Evolutionary conservation across 1,140 invertebrate species (phyloP).

Genomic region (Triops longicaudatus): DNA sequence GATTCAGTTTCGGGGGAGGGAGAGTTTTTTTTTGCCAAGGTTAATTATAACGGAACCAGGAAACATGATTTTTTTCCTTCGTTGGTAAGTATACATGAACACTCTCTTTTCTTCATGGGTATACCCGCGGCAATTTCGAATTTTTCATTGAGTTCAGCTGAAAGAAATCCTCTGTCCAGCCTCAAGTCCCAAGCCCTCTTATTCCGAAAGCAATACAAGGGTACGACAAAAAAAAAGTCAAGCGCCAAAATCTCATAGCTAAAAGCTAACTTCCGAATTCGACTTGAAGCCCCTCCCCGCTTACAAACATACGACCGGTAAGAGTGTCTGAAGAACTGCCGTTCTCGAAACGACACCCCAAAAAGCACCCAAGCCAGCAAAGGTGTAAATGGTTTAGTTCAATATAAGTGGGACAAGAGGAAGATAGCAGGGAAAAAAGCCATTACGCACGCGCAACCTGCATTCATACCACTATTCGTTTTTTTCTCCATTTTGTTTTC

Average conservation of each 20-base stretch:
- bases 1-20: conserved; percentile 10
- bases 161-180: not conserved
- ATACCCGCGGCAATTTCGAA: not conserved
- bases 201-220: not conserved
- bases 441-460: not conserved
- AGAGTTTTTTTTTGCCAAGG: not conserved
- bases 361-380: conserved; percentile 14
- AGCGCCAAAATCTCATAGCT: conserved; percentile 1
- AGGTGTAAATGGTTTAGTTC: conserved; percentile 4
- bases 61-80: conserved; percentile 4
- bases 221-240: not conserved
- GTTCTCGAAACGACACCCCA: not conserved
- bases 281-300: conserved; percentile 1
- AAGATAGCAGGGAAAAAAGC: not conserved
- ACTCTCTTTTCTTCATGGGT: conserved; percentile 4
- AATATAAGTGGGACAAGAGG: not conserved
- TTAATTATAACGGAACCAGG: conserved; percentile 3
- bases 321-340: conserved; percentile 3
- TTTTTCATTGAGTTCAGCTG: conserved; percentile 11
- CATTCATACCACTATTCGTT: conserved; percentile 11
- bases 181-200: not conserved
- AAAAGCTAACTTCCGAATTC: not conserved
- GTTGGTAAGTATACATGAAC: not conserved
- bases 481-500: not conserved
- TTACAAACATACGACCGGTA: not conserved